Evolutionary conservation across 2,113 vertebrate genomes (phyloP).

Genomic region (Nicator chloris): DNA sequence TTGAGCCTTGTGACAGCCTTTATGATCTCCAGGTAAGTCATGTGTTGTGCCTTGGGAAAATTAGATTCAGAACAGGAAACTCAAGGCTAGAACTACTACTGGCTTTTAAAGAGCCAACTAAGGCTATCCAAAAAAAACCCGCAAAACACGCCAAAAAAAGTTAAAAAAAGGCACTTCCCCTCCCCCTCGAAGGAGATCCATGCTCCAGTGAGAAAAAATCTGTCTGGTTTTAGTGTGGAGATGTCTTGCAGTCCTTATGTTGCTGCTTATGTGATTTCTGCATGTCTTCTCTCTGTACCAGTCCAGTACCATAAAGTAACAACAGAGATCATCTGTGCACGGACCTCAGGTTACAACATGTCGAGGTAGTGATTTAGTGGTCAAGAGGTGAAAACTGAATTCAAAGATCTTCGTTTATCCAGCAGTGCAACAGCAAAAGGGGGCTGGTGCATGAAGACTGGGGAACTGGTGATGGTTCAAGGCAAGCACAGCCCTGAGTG

Average conservation of each 20-base stretch:
- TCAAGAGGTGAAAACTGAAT: not conserved
- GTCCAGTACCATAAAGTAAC: not conserved
- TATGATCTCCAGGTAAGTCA: conserved; percentile 10
- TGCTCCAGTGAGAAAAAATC: not conserved
- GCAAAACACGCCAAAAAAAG: not conserved
- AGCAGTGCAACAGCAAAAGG: not conserved
- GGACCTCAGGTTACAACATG: not conserved
- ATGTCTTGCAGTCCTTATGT: not conserved
- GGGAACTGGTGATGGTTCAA: not conserved
- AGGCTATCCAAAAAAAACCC: not conserved
- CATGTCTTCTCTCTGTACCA: not conserved
- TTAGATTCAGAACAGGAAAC: not conserved
- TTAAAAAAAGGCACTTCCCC: too few species aligned
- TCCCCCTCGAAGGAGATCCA: not conserved
- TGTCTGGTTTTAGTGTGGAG: not conserved
- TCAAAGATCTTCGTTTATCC: not conserved
- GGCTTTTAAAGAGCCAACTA: not conserved
- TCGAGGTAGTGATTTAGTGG: not conserved
- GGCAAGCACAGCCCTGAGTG: not conserved
- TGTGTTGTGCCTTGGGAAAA: not conserved
- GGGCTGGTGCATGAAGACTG: not conserved
- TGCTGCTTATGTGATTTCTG: not conserved
- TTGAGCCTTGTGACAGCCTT: not conserved
- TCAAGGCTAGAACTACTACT: not conserved
- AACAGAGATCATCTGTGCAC: not conserved